Percentiles rank a stretch among this genome's conserved stretches.
Conservation (phyloP, 2,797 vertebrate genomes). For the Amblyraja radiata region DNA sequence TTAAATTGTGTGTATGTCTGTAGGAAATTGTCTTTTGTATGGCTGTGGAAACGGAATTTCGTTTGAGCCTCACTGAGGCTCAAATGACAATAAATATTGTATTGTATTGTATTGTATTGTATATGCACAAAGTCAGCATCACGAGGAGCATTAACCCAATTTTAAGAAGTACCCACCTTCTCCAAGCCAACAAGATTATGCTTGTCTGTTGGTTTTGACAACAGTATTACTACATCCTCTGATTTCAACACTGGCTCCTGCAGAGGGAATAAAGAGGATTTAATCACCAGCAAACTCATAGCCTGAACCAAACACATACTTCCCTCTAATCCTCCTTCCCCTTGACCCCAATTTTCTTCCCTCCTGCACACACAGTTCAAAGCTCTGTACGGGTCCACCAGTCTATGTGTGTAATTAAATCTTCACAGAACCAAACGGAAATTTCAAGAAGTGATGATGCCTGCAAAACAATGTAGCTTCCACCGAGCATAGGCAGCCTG, state of each 20-base stretch:
- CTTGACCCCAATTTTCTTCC: neutral
- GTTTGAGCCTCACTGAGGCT: too few relatives aligned
- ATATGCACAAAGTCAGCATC: neutral
- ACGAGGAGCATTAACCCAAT: neutral
- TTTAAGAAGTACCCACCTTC: conserved; percentile 50
- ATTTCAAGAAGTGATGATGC: neutral
- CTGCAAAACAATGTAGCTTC: neutral
- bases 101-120: too few relatives aligned
- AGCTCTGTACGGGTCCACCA: neutral
- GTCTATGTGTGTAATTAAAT: neutral
- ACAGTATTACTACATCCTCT: conserved; percentile 54
- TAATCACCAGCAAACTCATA: neutral
- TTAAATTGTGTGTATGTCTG: too few relatives aligned
- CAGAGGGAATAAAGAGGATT: conserved; percentile 22
- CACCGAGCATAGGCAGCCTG: neutral
- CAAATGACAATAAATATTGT: too few relatives aligned
- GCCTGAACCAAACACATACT: too few relatives aligned
- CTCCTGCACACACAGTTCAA: neutral
- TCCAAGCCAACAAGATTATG: conserved; percentile 53
- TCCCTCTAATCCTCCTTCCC: neutral
- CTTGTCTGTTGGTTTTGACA: conserved; percentile 41
- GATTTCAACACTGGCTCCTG: conserved; percentile 63
- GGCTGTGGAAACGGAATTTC: too few relatives aligned
- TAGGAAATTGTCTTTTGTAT: too few relatives aligned
- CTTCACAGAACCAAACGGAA: neutral